These are phyloP conservation scores for Loxodonta africana DNA, from an alignment of 2,113 vertebrate species.

Conservation along the genomic window DNA sequence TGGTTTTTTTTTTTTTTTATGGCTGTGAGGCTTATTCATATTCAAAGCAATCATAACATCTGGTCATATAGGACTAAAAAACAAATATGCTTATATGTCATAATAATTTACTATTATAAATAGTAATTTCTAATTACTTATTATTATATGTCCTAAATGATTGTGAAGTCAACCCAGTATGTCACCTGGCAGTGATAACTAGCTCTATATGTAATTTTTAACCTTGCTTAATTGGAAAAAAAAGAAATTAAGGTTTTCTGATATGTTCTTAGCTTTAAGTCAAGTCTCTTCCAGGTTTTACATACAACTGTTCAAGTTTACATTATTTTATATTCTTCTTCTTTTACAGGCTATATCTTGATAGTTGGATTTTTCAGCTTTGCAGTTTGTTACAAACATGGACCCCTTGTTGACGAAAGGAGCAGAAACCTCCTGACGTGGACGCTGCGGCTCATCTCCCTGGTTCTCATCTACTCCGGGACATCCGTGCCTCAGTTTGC, in stretches of 20 bases:
- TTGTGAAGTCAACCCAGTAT: background rate
- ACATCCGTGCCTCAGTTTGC: conserved; percentile 85
- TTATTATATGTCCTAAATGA: background rate
- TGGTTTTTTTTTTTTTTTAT: too few species aligned
- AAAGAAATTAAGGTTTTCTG: background rate
- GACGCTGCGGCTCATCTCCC: conserved; percentile 83
- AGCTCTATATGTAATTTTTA: background rate
- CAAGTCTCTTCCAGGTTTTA: background rate
- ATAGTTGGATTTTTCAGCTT: conserved; percentile 87
- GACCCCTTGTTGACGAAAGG: conserved; percentile 84
- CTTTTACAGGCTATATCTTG: conserved; percentile 88
- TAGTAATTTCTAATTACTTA: background rate
- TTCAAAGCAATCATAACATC: background rate
- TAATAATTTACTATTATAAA: background rate
- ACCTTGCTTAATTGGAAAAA: background rate
- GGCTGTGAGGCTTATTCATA: conserved; percentile 13
- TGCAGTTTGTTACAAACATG: conserved; percentile 88
- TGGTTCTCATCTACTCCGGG: conserved; percentile 88
- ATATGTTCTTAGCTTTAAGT: background rate
- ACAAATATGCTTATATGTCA: background rate
- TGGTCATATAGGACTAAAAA: background rate
- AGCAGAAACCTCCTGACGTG: conserved; percentile 86
- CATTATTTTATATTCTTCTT: conserved; percentile 3
- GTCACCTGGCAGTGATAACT: background rate
- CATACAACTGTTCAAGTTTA: background rate